Evolutionary conservation across 2,113 vertebrate genomes (phyloP).

Genomic region (Scartelaos histophorus): DNA sequence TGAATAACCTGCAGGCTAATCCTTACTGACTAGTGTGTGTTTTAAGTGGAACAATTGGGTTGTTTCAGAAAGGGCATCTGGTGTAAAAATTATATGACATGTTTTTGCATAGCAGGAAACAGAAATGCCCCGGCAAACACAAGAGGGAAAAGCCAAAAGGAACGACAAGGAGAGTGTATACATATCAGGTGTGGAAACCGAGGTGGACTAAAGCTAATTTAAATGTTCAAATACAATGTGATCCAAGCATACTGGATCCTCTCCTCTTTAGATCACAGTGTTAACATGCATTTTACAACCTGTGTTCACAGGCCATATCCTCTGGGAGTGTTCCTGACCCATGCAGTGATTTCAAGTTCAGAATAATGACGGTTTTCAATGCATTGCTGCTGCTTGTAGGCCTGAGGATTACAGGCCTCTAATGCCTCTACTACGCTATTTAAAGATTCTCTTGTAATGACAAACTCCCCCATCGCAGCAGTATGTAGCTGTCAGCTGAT

Average conservation of each 20-base stretch:
- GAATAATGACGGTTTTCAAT: slow-evolving; percentile 3
- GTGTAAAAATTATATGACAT: background rate
- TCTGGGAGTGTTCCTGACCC: slow-evolving; percentile 5
- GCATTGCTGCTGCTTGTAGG: background rate
- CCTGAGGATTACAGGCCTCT: slow-evolving; percentile 8
- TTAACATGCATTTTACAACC: slow-evolving; percentile 5
- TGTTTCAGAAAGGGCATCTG: background rate
- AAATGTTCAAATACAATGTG: background rate
- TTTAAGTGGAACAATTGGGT: background rate
- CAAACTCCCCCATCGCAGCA: background rate
- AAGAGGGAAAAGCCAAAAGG: background rate
- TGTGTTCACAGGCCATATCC: slow-evolving; percentile 2
- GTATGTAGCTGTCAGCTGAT: background rate
- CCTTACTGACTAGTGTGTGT: background rate
- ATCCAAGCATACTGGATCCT: background rate
- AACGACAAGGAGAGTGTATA: background rate
- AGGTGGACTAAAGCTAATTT: background rate
- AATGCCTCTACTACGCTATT: background rate
- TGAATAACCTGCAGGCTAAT: background rate
- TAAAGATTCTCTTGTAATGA: background rate
- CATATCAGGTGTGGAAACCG: slow-evolving; percentile 6
- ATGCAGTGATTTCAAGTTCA: slow-evolving; percentile 2
- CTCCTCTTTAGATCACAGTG: background rate
- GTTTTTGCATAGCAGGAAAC: background rate
- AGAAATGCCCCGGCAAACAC: background rate